Evolutionary conservation across 2,888 invertebrate species (phyloP).

Genomic region (Amphipoea oculea): DNA sequence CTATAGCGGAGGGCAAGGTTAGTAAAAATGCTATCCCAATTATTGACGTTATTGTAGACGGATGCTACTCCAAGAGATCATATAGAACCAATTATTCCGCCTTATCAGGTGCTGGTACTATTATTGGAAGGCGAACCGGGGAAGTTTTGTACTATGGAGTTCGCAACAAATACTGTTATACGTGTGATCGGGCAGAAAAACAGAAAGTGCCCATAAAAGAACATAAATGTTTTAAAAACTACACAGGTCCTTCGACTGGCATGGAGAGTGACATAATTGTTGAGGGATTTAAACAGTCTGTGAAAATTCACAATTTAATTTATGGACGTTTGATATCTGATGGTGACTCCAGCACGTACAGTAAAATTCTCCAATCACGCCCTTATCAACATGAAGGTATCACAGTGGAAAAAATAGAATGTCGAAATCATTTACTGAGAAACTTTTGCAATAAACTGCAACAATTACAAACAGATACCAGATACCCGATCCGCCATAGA

Average conservation of each 20-base stretch:
- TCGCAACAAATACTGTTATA: too few species aligned
- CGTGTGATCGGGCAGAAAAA: neutral
- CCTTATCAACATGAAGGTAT: conserved; percentile 5
- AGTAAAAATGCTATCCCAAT: too few species aligned
- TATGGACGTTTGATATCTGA: neutral
- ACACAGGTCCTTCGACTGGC: neutral
- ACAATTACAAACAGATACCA: neutral
- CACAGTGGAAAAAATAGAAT: conserved; percentile 8
- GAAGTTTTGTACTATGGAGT: too few species aligned
- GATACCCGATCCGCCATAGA: neutral
- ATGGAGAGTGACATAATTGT: conserved; percentile 3
- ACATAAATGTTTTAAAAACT: neutral
- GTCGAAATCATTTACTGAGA: neutral
- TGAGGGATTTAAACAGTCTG: neutral
- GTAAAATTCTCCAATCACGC: too few species aligned
- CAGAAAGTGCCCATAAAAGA: neutral
- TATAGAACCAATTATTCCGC: too few species aligned
- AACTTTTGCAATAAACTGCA: conserved; percentile 5
- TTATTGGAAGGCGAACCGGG: too few species aligned
- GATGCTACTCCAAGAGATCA: too few species aligned
- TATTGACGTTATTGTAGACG: too few species aligned
- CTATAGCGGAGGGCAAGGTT: too few species aligned
- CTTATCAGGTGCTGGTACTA: too few species aligned
- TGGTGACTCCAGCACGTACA: neutral
- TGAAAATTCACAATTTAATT: neutral